These are phyloP conservation scores for Chrysomela aeneicollis DNA, from an alignment of 2,888 invertebrate genomes.

Conservation along the genomic window DNA sequence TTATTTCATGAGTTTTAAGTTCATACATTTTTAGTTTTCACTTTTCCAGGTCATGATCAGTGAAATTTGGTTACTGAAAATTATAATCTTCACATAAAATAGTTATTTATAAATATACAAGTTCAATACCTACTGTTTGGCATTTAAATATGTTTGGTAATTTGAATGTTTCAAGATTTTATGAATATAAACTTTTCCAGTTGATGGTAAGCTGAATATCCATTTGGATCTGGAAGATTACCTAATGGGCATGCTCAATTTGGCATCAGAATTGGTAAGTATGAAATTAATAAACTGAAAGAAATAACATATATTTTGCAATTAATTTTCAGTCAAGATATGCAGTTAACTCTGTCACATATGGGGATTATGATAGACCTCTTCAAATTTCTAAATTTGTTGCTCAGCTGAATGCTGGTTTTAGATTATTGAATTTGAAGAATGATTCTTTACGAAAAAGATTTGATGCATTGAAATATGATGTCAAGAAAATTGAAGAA, in stretches of 20 bases:
- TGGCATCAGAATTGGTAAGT: conserved; percentile 85
- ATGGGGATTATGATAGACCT: conserved; percentile 84
- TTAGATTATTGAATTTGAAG: conserved; percentile 87
- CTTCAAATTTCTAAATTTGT: conserved; percentile 86
- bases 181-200: conserved; percentile 53
- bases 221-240: conserved; percentile 93
- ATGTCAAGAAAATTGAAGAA: conserved; percentile 93
- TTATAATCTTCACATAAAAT: too few relatives aligned
- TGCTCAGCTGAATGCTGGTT: conserved; percentile 87
- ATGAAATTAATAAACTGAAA: too few relatives aligned
- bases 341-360: conserved; percentile 85
- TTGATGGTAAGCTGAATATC: conserved; percentile 79
- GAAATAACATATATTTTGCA: neutral
- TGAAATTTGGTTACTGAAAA: too few relatives aligned
- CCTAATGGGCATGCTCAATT: conserved; percentile 80
- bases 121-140: too few relatives aligned
- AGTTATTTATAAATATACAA: too few relatives aligned
- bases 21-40: too few relatives aligned
- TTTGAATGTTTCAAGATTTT: too few relatives aligned
- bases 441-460: conserved; percentile 87
- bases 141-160: too few relatives aligned
- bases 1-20: too few relatives aligned
- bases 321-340: conserved; percentile 70
- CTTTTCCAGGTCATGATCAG: too few relatives aligned
- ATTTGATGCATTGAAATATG: conserved; percentile 89